Evolutionary conservation across 2,888 invertebrate species (phyloP), one percentile per base, ranked within the genome.

Genomic region (Phyllotreta striolata): DNA sequence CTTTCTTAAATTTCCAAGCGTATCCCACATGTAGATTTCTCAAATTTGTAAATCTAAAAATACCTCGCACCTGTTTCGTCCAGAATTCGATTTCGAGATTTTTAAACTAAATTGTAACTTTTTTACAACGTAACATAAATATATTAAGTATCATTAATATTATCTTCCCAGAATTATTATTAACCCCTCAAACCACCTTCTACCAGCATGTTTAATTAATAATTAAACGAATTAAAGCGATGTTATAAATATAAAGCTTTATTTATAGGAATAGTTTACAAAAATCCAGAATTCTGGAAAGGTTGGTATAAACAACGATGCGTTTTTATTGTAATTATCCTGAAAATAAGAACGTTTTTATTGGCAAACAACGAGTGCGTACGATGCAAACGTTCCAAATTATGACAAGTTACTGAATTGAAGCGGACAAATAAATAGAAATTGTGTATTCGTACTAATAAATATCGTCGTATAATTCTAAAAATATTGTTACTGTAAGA

Each of bases 21-120:
- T 49, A 58, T 58, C 58, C 58, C 49, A 58, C 58, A 58, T 34
- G 24, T n/a, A 49, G 34, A 57, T 10, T 44, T 34, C 14, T 37
- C 46, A 57, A 46, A 37, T 57, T 57, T 58, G 41, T 55, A 35
- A 58, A 49, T 49, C 58, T 58, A 58, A 58, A 58, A 49, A 58
- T 58, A 58, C 47, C 5, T 9, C 24, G 49, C 58, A 58, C 58
- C 58, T 58, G 58, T 49, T 34, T 4, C 37, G 12, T n/a, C 8
- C 8, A 3, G 24, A 46, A 37, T 56, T 44, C 35, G 10, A 41
- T 55, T 41, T 44, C 44, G 2, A 24, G 24, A 24, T 24, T 24
- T 24, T 35, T 24, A 24, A 24, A 24, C 24, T 24, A 24, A 24
- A 24, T 24, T 24, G n/a, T n/a, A n/a, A n/a, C n/a, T 24, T 24